Evolutionary conservation across 2,113 vertebrate species (phyloP).

Genomic region (Dryoscopus gambensis): DNA sequence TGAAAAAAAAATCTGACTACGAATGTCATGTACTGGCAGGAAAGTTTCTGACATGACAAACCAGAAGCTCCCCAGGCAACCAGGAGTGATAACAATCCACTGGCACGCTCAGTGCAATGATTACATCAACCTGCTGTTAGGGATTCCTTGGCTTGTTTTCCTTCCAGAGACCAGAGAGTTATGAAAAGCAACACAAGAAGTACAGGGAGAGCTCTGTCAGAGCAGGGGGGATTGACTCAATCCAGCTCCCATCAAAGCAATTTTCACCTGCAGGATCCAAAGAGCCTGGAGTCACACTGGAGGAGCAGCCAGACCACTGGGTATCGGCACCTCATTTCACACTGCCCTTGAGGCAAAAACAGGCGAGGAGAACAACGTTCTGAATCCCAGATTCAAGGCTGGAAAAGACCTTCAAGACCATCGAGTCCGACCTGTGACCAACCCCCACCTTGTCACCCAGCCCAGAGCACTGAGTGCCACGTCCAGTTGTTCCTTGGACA

Average conservation of each 20-base stretch:
- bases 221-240: not conserved
- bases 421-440: fast-evolving
- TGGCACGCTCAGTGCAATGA: not conserved
- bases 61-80: conserved; percentile 5
- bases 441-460: not conserved
- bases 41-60: not conserved
- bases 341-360: not conserved
- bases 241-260: not conserved
- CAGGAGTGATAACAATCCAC: not conserved
- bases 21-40: not conserved
- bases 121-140: not conserved
- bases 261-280: not conserved
- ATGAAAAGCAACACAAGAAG: not conserved
- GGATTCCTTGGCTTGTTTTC: conserved; percentile 8
- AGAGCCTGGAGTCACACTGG: not conserved
- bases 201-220: not conserved
- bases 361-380: not conserved
- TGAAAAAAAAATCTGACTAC: not conserved
- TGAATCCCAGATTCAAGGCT: not conserved
- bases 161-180: conserved; percentile 7
- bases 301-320: not conserved
- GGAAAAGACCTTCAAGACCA: not conserved
- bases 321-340: not conserved
- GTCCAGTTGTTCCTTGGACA: not conserved
- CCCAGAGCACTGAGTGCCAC: not conserved